These are phyloP conservation scores for Choloepus hoffmanni DNA, from an alignment of 2,113 vertebrate species.

Conservation along the genomic window DNA sequence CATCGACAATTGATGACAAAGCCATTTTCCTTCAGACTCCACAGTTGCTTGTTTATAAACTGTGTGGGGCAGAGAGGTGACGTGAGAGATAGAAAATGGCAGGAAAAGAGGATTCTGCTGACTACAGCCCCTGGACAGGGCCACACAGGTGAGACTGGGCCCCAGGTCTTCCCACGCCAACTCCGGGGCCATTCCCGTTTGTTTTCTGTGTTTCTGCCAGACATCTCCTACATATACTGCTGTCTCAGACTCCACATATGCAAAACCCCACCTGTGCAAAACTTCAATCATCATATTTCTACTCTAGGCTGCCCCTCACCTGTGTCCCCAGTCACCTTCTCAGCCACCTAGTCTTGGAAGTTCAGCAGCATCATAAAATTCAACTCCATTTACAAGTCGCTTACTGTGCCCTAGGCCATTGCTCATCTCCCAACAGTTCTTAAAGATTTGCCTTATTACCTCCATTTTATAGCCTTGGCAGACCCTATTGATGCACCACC, in stretches of 20 bases:
- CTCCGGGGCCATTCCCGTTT: no score
- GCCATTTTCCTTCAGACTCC: background rate
- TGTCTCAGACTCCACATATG: background rate
- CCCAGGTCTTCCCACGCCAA: background rate
- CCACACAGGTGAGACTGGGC: background rate
- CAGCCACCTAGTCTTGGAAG: background rate
- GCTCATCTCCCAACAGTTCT: background rate
- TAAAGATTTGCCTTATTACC: background rate
- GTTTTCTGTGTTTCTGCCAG: background rate
- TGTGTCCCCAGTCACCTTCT: background rate
- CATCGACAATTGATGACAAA: background rate
- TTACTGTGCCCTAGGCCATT: background rate
- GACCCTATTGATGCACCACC: fast-evolving
- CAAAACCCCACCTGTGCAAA: background rate
- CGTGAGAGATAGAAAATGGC: background rate
- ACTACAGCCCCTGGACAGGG: background rate
- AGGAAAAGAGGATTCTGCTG: background rate
- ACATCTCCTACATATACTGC: fast-evolving
- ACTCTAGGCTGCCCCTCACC: background rate
- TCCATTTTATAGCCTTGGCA: no score
- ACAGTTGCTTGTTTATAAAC: background rate
- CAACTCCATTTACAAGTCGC: background rate
- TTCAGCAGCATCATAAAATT: background rate
- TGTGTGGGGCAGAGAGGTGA: background rate
- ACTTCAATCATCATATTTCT: background rate